Base-by-base conservation (phyloP, 2,888 invertebrate genomes). In the Endotricha flammealis region DNA sequence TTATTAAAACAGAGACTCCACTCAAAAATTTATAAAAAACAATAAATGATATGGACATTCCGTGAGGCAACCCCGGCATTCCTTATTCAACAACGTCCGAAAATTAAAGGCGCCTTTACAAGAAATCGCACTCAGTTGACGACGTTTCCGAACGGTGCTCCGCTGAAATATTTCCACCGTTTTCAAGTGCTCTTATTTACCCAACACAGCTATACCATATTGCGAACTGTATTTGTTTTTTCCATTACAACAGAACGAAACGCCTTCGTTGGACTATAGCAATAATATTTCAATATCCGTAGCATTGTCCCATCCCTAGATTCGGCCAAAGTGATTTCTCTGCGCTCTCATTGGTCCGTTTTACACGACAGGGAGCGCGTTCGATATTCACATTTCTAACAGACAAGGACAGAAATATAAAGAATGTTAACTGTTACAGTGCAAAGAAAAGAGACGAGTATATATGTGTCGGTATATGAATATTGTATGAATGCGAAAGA, bases 271-370 rank as follows among this genome's bases (percentile, higher is more conserved):
- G 45, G 49, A 53, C 58, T 73, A 64, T 64, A 69, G 68, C 74
- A 69, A 79, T 83, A 80, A 81, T 81, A 81, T 81, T 85, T 85
- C 85, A 82, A 83, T 85, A 81, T 76, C n/a, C 70, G 49, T 67
- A 53, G 52, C 55, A 57, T 56, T 52, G 68, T 66, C 62, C 75
- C 75, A 62, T 57, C 79, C 78, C 75, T 65, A 67, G 56, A 44
- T 51, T 52, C 52, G 49, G 44, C 48, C 53, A 67, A 78, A 85
- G 83, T 83, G 83, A 82, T 76, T 81, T 75, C 63, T 50, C 44
- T 43, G 57, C 51, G 36, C 56, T 64, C 66, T 54, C 41, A 85
- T 83, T 86, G 85, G 86, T 55, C 64, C 42, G 39, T 30, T 11
- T 29, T 16, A 20, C 41, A 34, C 38, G 38, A 38, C 45, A 38